Evolutionary conservation across 2,797 vertebrate genomes (phyloP).

Genomic region (Fratercula arctica): DNA sequence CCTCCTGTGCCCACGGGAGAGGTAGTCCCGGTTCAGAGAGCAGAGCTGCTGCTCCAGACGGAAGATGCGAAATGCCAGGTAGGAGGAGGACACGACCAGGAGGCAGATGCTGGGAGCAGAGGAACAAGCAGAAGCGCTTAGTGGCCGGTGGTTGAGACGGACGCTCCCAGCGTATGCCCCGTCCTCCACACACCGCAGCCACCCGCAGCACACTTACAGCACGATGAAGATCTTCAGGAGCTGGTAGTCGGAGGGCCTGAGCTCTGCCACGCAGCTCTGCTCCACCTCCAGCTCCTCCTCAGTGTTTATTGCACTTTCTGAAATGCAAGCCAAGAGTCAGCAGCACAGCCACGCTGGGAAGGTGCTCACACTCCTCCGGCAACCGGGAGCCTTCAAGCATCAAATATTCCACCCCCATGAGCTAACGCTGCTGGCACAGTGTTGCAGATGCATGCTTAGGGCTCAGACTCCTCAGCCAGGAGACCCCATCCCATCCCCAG

Average conservation of each 20-base stretch:
- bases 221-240: slow-evolving; percentile 93
- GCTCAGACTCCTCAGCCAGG: not conserved
- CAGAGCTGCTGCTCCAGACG: slow-evolving; percentile 92
- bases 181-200: fast-evolving
- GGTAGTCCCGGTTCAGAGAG: slow-evolving; percentile 76
- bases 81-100: slow-evolving; percentile 91
- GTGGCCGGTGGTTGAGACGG: fast-evolving
- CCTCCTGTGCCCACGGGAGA: slow-evolving; percentile 78
- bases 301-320: slow-evolving; percentile 84
- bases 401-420: not conserved
- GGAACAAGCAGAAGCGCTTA: not conserved
- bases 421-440: fast-evolving
- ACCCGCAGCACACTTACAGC: slow-evolving; percentile 80
- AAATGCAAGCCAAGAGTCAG: not conserved
- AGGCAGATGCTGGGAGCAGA: slow-evolving; percentile 84
- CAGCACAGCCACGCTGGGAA: fast-evolving
- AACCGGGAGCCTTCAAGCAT: not conserved
- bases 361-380: not conserved
- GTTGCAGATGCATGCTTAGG: fast-evolving
- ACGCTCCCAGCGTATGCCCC: fast-evolving
- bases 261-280: slow-evolving; percentile 71
- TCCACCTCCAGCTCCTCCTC: slow-evolving; percentile 84
- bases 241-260: slow-evolving; percentile 88
- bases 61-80: slow-evolving; percentile 94
- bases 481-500: not conserved